Evolutionary conservation across 2,888 invertebrate genomes (phyloP).

Genomic region (Drosophila falleni): DNA sequence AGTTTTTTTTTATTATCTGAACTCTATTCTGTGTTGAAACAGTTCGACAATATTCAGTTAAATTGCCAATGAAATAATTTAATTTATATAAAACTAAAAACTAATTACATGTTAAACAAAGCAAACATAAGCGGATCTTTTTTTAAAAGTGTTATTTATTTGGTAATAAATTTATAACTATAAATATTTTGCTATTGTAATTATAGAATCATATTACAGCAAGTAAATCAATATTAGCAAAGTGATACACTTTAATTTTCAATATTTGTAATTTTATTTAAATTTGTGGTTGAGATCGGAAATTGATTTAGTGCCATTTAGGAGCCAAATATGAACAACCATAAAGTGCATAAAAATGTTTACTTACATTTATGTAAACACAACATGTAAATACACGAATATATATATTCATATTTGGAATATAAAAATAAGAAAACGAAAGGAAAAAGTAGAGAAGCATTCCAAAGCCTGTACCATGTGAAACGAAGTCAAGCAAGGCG

Average conservation of each 20-base stretch:
- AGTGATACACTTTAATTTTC: background rate
- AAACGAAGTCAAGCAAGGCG: constrained; percentile 41
- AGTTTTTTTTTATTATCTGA: too few species aligned
- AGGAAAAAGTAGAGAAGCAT: constrained; percentile 6
- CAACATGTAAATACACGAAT: constrained; percentile 3
- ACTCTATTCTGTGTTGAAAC: too few species aligned
- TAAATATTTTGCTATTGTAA: background rate
- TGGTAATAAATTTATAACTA: too few species aligned
- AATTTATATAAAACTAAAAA: too few species aligned
- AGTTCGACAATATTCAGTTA: too few species aligned
- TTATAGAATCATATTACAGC: background rate
- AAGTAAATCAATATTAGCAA: background rate
- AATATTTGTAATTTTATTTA: background rate
- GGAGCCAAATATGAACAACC: constrained; percentile 10
- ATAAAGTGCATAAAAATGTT: constrained; percentile 30
- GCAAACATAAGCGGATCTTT: too few species aligned
- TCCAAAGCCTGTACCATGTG: constrained; percentile 32
- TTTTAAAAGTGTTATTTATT: too few species aligned
- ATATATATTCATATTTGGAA: background rate
- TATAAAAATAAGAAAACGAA: background rate
- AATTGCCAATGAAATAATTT: too few species aligned
- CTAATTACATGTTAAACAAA: too few species aligned
- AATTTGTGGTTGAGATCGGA: background rate
- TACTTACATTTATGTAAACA: constrained; percentile 7
- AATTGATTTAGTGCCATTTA: constrained; percentile 19